Evolutionary conservation across 2,797 vertebrate species (phyloP).

Genomic region (Leptatherina wallacei): DNA sequence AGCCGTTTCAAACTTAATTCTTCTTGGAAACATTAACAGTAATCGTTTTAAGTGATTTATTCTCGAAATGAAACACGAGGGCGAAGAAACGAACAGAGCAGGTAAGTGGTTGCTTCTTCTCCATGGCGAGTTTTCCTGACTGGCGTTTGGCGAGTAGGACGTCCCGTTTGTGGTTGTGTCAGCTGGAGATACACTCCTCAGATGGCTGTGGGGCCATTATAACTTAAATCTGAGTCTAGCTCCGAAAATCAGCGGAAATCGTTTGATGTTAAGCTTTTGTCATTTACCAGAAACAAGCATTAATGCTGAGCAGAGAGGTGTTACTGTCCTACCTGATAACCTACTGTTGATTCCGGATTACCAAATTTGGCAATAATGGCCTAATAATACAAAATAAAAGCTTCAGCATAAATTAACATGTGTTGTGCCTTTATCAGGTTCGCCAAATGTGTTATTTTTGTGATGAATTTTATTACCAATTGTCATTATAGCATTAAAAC

Average conservation of each 20-base stretch:
- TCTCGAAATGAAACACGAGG: slow-evolving; percentile 8
- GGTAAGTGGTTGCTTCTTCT: slow-evolving; percentile 37
- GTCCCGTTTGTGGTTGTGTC: slow-evolving; percentile 20
- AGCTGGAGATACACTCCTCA: slow-evolving; percentile 6
- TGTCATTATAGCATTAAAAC: not conserved
- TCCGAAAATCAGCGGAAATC: not conserved
- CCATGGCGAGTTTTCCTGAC: not conserved
- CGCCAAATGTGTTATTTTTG: no score
- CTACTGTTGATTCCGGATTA: not conserved
- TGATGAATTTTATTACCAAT: no score
- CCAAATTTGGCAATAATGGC: not conserved
- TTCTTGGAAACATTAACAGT: slow-evolving; percentile 5
- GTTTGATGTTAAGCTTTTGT: not conserved
- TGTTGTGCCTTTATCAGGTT: not conserved
- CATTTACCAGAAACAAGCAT: not conserved
- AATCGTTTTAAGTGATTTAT: not conserved
- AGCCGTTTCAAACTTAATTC: slow-evolving; percentile 41
- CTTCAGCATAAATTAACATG: no score
- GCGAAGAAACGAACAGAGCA: not conserved
- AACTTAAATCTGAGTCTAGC: not conserved
- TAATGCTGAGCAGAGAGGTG: not conserved
- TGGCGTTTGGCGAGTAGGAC: not conserved
- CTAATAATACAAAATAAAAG: no score
- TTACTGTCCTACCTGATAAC: not conserved
- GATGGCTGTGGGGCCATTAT: not conserved